Base-by-base conservation (phyloP, 2,888 invertebrate species). In the Chloromyia formosa region DNA sequence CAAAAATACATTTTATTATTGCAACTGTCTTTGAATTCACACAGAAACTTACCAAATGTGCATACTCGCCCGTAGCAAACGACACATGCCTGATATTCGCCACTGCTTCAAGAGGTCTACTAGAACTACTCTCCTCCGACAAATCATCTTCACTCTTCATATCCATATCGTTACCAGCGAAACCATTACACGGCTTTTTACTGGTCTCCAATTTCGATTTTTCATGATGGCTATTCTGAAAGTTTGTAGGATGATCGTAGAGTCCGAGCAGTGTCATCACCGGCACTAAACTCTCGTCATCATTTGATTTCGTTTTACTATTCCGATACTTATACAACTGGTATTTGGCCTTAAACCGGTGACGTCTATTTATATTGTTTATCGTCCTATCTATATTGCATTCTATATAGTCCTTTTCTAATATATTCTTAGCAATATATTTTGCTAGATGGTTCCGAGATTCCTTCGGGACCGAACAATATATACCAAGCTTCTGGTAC, bases 301-400 rank as follows among this genome's bases (percentile, higher is more conserved):
- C 75, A 12, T 79, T 40, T 0, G 75, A 40, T 35, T 82, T 80
- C 45, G 80, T 79, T 73, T 5, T 81, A 78, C 0, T 77, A 76
- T n/a, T 77, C 77, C 20, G 14, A 42, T 23, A 40, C 20, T 80
- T 75, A 27, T 78, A 62, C 1, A 84, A 61, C 7, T 81, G 82
- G 77, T 80, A 80, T 77, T 84, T 84, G 35, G 84, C 84, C 76
- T 84, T 84, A 75, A 83, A 85, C 16, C 82, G 81, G 7, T 84
- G 77, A 1, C 78, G 78, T 1, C 76, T 68, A 74, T 79, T 82
- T 16, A 84, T 62, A 0, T 80, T 79, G 18, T 64, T 78, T 45
- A 82, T n/a, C n/a, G 79, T 78, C 1, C 74, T 77, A 4, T 78
- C 62, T 1, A 84, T 73, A 4, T 64, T 23, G 0, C 77, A 76